Evolutionary conservation across 2,888 invertebrate species (phyloP).

Genomic region (Dasysyrphus tricinctus): DNA sequence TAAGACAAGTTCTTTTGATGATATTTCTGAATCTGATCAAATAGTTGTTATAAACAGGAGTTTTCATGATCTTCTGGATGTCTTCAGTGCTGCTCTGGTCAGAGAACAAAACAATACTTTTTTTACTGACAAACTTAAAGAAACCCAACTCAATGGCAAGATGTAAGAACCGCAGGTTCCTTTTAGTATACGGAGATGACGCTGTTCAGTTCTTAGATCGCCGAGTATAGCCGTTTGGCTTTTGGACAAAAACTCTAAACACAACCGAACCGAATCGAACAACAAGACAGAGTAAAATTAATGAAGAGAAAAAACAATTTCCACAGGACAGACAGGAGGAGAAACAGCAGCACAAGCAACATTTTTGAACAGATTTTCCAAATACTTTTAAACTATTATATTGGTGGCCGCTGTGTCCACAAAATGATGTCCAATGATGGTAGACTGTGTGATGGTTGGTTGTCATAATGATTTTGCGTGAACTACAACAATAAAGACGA

Average conservation of each 20-base stretch:
- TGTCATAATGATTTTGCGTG: constrained; percentile 73
- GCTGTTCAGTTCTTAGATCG: constrained; percentile 39
- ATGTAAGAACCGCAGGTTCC: constrained; percentile 25
- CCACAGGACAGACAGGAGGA: constrained; percentile 42
- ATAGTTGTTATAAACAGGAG: constrained; percentile 65
- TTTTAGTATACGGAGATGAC: constrained; percentile 19
- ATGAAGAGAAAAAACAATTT: constrained; percentile 61
- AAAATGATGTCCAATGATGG: constrained; percentile 35
- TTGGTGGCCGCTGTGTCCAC: constrained; percentile 34
- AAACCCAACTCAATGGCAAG: neutral
- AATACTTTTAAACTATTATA: constrained; percentile 63
- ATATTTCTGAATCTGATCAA: constrained; percentile 70
- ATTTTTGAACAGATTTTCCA: constrained; percentile 71
- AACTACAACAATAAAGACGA: constrained; percentile 54
- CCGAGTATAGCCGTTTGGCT: constrained; percentile 49
- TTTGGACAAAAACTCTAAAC: constrained; percentile 45
- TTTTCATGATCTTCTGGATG: constrained; percentile 52
- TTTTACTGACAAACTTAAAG: constrained; percentile 33
- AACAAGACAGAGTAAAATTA: constrained; percentile 38
- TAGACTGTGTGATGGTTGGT: constrained; percentile 55
- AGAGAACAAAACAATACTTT: constrained; percentile 52
- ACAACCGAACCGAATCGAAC: constrained; percentile 32
- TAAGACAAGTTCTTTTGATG: constrained; percentile 73
- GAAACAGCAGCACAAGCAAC: constrained; percentile 61
- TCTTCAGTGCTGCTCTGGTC: constrained; percentile 33